phyloP scores from a whole-genome alignment of 1,140 invertebrate genomes.

The Aphidius gifuensis region DNA sequence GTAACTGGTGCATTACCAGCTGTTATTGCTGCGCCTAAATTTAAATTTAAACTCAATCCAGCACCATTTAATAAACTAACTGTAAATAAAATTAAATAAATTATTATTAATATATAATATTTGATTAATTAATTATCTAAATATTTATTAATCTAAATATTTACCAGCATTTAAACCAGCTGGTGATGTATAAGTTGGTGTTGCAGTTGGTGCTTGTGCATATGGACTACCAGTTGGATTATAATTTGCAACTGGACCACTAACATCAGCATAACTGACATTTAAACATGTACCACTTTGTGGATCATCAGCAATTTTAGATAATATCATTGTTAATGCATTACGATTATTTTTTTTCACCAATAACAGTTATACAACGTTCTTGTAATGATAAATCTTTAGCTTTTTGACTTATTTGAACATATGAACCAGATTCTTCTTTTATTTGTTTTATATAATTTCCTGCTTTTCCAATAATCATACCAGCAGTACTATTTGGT shows the following conservation, averaged over 20 bases:
- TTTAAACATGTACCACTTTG: constrained; percentile 93
- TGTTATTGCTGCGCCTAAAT: constrained; percentile 72
- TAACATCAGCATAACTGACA: constrained; percentile 93
- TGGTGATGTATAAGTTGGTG: constrained; percentile 58
- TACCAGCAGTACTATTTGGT: constrained; percentile 96
- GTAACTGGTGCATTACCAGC: constrained; percentile 70
- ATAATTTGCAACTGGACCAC: constrained; percentile 92
- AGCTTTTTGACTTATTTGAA: constrained; percentile 98
- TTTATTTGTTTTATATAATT: constrained; percentile 98
- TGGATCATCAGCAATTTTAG: constrained; percentile 97
- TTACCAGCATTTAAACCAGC: constrained; percentile 63
- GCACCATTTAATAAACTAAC: constrained; percentile 64
- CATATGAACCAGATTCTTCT: constrained; percentile 94
- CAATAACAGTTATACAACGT: constrained; percentile 95
- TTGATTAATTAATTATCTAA: not conserved
- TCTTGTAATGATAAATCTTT: constrained; percentile 95
- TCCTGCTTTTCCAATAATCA: constrained; percentile 98
- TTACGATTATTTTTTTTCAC: constrained; percentile 87
- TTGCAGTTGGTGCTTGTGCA: constrained; percentile 66
- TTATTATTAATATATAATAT: not conserved
- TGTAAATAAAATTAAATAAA: constrained; percentile 33
- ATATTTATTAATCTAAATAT: not conserved
- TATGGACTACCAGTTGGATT: constrained; percentile 95
- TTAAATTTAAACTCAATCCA: constrained; percentile 75
- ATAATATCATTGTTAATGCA: constrained; percentile 90